These are phyloP conservation scores for Eretmodus cyanostictus DNA, from an alignment of 2,113 vertebrate species.

Conservation along the genomic window DNA sequence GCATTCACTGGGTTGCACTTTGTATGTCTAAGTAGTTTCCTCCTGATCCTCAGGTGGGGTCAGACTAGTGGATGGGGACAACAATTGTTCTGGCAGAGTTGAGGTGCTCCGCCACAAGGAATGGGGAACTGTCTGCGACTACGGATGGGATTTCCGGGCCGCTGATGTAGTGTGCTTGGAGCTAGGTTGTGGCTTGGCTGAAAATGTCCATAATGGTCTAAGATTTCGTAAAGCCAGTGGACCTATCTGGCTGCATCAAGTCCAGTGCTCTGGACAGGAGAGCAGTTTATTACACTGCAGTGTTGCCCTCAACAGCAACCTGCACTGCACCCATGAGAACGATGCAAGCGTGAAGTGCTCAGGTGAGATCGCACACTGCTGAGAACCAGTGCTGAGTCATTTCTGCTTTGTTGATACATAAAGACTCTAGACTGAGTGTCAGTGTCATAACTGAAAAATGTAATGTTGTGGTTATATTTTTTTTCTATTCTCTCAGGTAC, in stretches of 20 bases:
- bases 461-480: rapidly evolving
- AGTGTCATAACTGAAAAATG: neutral
- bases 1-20: neutral
- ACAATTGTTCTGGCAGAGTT: conserved; percentile 66
- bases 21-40: neutral
- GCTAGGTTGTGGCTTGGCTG: conserved; percentile 67
- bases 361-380: conserved; percentile 36
- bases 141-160: conserved; percentile 61
- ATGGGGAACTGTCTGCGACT: conserved; percentile 70
- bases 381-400: neutral
- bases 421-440: neutral
- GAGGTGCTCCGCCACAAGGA: conserved; percentile 61
- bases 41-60: conserved; percentile 44
- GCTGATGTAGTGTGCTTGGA: conserved; percentile 70
- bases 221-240: conserved; percentile 40
- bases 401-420: neutral
- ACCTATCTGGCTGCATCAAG: conserved; percentile 50
- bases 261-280: conserved; percentile 66
- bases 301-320: conserved; percentile 24
- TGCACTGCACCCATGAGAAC: conserved; percentile 55
- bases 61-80: conserved; percentile 54
- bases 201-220: neutral
- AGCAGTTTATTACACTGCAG: conserved; percentile 56
- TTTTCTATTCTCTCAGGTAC: conserved; percentile 27
- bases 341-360: conserved; percentile 68